These are phyloP conservation scores for Capreolus pygargus DNA, from an alignment of 2,113 vertebrate species.

Conservation along the genomic window DNA sequence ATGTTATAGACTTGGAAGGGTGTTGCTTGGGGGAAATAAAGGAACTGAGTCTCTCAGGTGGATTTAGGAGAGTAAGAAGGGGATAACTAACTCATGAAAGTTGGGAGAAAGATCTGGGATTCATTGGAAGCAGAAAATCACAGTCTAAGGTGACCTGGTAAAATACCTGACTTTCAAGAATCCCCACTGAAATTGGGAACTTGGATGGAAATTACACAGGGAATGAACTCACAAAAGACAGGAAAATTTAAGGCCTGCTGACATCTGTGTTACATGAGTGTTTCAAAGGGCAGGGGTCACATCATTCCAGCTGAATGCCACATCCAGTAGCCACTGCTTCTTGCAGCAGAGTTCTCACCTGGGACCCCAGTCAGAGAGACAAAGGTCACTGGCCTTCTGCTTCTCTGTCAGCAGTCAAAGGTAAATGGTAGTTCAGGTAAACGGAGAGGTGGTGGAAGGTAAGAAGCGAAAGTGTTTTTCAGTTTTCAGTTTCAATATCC, in stretches of 20 bases:
- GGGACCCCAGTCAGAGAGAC: neutral
- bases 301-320: neutral
- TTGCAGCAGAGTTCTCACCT: neutral
- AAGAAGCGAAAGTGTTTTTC: neutral
- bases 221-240: neutral
- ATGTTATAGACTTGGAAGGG: neutral
- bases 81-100: neutral
- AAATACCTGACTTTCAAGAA: neutral
- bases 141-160: neutral
- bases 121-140: neutral
- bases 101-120: neutral
- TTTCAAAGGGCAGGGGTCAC: neutral
- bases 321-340: neutral
- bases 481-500: neutral
- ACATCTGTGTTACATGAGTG: neutral
- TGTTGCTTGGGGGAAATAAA: neutral
- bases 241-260: neutral
- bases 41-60: neutral
- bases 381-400: neutral
- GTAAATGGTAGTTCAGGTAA: neutral
- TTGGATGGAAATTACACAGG: neutral
- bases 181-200: neutral
- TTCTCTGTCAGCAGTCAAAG: slow-evolving; percentile 1
- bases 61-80: neutral
- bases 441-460: neutral